Base-by-base conservation (phyloP, 2,888 invertebrate genomes). In the Pristionchus exspectatus region DNA sequence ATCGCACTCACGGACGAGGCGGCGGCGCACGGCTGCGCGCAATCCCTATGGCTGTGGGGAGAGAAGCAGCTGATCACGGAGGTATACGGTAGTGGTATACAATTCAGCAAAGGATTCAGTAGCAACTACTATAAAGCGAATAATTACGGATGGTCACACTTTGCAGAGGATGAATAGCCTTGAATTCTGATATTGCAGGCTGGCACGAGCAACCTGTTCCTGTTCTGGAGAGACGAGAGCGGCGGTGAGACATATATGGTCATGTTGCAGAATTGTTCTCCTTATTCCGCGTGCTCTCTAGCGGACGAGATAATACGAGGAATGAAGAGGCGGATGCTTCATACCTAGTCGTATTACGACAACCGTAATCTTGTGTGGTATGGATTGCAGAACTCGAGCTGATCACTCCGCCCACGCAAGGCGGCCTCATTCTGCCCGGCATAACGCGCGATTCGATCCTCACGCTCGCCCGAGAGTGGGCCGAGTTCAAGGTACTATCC, bases 181-280 rank as follows among this genome's bases (percentile, higher is more conserved):
- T n/a, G n/a, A n/a, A n/a, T n/a, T n/a, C n/a, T n/a, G n/a, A n/a
- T n/a, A n/a, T 30, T 59, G 7, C 87, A 88, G 87, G 87, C 87
- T 69, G 98, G 98, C 86, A 97, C 98, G 21, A 99, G 99, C 98
- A 99, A 99, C 95, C 97, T 99, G 88, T 98, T 98, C 95, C 96
- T 98, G 95, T 97, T 97, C 93, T 97, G 97, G 95, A 96, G 97
- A 91, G 97, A 98, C 95, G 97, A 97, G 88, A 96, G 97, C 95
- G 98, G 98, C 96, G 97, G 98, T 98, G 96, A 54, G 69, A n/a
- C n/a, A n/a, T n/a, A n/a, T n/a, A n/a, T n/a, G n/a, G n/a, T n/a
- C 1, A 7, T 50, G 24, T 27, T 63, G 9, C 18, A 21, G 21
- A 18, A 63, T 63, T 10, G 5, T 5, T 18, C 63, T 24, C n/a